phyloP scores from a whole-genome alignment of 2,113 vertebrate species.

The Ceuthmochares aereus region DNA sequence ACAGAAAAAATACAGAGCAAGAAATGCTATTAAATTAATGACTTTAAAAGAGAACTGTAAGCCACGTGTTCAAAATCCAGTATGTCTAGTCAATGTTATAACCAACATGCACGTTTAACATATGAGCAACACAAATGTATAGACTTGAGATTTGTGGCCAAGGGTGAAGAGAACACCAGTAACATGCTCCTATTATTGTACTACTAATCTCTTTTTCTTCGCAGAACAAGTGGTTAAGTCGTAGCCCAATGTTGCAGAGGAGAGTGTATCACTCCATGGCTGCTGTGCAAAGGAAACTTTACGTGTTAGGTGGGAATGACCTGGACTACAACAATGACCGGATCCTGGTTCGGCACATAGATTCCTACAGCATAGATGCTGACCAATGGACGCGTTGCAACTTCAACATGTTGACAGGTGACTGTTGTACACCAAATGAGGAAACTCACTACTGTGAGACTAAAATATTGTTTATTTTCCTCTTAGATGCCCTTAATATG shows the following conservation, averaged over 20 bases:
- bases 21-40: not conserved
- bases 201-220: not conserved
- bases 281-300: slow-evolving; percentile 90
- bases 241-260: slow-evolving; percentile 94
- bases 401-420: slow-evolving; percentile 93
- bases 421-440: not conserved
- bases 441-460: rapidly evolving
- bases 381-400: slow-evolving; percentile 96
- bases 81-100: not conserved
- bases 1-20: not conserved
- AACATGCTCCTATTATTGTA: not conserved
- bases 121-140: too few species aligned
- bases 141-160: not conserved
- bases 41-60: not conserved
- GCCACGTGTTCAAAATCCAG: not conserved
- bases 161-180: not conserved
- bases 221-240: slow-evolving; percentile 93
- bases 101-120: not conserved
- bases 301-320: slow-evolving; percentile 94
- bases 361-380: slow-evolving; percentile 90
- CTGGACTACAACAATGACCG: slow-evolving; percentile 97
- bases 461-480: not conserved
- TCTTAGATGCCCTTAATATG: not conserved
- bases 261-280: slow-evolving; percentile 98
- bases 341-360: slow-evolving; percentile 94